Evolutionary conservation across 1,140 invertebrate species (phyloP), one percentile per base, ranked within the genome.

Genomic region (Lycorma delicatula): DNA sequence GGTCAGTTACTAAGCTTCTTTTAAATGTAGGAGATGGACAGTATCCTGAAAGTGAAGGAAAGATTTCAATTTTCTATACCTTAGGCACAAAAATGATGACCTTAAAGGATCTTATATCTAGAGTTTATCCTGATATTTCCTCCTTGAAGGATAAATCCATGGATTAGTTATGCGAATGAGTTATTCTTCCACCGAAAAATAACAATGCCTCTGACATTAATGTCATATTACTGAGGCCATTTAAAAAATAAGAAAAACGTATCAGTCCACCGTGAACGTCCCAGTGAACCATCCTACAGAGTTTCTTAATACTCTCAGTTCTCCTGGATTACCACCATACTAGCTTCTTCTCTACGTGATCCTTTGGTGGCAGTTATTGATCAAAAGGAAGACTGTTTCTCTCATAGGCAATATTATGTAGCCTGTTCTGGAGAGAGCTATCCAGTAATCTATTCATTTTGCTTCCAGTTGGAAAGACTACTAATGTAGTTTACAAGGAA

Each of bases 271-370:
- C 57, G 56, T 36, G 22, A 63, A 67, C 25, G 63, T 71, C 18
- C 62, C 60, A 34, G 59, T 66, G 20, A 59, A 68, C 53, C 73
- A 72, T 57, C 70, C 68, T 46, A 63, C 63, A 18, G 68, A 72
- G 64, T 68, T 73, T 67, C 61, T 72, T 23, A 69, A 73, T 65
- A 67, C 68, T 46, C 55, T 72, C n/a, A 57, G 69, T 59, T 61
- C 57, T 38, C 60, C 66, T 54, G 69, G 69, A 55, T 60, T 74
- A 53, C 68, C 67, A 63, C 54, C 67, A 27, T 70, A 73, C 50
- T 63, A 62, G 3, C 50, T 63, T 11, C 31, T 11, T 22, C 57
- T 62, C 49, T 64, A 75, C 66, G 61, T 73, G 66, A 36, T 18
- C 53, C 58, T 54, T 47, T 56, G 28, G 28, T 49, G 11, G 58